phyloP scores from a whole-genome alignment of 2,888 invertebrate genomes.

The Marasmarcha lunaedactyla region DNA sequence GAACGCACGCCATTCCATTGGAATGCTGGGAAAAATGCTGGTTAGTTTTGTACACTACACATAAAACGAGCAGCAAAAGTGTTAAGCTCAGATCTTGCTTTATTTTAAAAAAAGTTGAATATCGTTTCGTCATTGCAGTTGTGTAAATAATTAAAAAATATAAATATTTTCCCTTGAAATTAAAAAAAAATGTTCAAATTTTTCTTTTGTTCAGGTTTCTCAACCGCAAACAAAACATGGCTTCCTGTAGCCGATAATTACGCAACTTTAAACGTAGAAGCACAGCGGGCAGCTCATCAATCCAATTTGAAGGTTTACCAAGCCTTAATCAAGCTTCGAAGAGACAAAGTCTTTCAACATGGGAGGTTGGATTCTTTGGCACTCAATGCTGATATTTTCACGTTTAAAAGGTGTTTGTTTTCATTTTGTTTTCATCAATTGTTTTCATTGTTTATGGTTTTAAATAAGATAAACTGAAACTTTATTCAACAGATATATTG shows the following conservation, averaged over 20 bases:
- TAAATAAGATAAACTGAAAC: no score
- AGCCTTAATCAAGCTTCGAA: not conserved
- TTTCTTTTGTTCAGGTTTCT: conserved; percentile 62
- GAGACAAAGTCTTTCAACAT: not conserved
- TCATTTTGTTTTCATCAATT: not conserved
- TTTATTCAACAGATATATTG: no score
- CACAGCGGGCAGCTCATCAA: conserved; percentile 27
- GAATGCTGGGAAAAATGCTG: conserved; percentile 68
- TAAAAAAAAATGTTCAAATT: not conserved
- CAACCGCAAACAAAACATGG: conserved; percentile 56
- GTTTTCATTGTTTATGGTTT: not conserved
- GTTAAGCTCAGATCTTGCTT: no score
- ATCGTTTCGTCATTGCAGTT: not conserved
- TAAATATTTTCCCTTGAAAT: not conserved
- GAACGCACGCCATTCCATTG: conserved; percentile 77
- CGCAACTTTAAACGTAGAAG: conserved; percentile 47
- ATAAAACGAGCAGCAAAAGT: no score
- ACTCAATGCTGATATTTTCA: not conserved
- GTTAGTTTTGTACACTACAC: no score
- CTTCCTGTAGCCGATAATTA: conserved; percentile 69
- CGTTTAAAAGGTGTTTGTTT: not conserved
- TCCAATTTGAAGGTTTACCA: not conserved
- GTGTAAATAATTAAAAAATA: not conserved
- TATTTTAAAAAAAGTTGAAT: not conserved
- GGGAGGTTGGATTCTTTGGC: not conserved